Conservation (phyloP, 2,888 invertebrate genomes). For the Lydus trimaculatus region DNA sequence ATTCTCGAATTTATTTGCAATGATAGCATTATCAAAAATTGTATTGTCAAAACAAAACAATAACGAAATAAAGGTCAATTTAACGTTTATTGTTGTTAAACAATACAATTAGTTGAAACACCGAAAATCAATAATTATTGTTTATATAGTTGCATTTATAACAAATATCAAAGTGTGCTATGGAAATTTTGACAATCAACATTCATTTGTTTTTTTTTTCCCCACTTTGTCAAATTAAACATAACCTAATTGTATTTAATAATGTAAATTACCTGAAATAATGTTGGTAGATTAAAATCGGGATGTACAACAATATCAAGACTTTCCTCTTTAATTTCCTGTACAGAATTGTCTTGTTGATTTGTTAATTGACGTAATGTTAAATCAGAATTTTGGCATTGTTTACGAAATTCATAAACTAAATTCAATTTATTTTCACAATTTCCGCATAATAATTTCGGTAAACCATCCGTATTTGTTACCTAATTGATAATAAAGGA, state of each 20-base stretch:
- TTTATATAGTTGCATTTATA: too few relatives aligned
- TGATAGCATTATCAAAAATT: neutral
- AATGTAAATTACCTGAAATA: constrained; percentile 13
- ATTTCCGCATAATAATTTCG: constrained; percentile 52
- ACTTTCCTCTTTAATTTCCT: constrained; percentile 38
- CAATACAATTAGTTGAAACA: too few relatives aligned
- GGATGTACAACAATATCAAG: constrained; percentile 46
- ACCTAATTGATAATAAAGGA: constrained; percentile 53
- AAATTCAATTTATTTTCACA: constrained; percentile 56
- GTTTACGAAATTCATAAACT: constrained; percentile 58
- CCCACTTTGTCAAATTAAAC: neutral
- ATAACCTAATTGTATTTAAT: neutral
- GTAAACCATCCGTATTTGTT: constrained; percentile 55
- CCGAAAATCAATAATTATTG: too few relatives aligned
- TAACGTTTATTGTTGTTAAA: constrained; percentile 12
- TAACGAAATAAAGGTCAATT: neutral
- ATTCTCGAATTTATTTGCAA: neutral
- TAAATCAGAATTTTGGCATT: constrained; percentile 58
- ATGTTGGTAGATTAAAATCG: constrained; percentile 34
- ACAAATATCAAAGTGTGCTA: neutral
- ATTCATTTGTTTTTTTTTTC: neutral
- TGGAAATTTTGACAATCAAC: neutral
- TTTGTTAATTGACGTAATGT: constrained; percentile 50
- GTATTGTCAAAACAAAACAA: neutral
- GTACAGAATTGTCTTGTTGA: constrained; percentile 23